These are phyloP conservation scores for Erpobdella octoculata DNA, from an alignment of 2,888 invertebrate genomes.

Conservation along the genomic window DNA sequence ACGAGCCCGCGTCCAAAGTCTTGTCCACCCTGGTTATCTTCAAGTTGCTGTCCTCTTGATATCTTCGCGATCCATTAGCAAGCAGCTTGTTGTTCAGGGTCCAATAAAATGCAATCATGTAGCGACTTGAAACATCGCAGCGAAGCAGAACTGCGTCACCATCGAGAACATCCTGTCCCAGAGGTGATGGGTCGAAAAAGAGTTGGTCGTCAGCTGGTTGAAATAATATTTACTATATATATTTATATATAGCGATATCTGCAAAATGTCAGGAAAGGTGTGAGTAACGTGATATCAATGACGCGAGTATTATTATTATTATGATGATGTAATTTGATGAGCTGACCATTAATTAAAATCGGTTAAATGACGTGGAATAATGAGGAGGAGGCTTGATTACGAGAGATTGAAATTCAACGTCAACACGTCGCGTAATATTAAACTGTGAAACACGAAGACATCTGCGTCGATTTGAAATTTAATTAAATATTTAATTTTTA, in stretches of 20 bases:
- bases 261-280: background rate
- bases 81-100: constrained; percentile 43
- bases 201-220: constrained; percentile 42
- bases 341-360: background rate
- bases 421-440: too few relatives aligned
- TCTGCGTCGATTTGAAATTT: too few relatives aligned
- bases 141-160: constrained; percentile 42
- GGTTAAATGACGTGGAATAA: background rate
- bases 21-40: constrained; percentile 58
- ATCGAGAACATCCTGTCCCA: constrained; percentile 46
- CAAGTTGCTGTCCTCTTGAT: constrained; percentile 52
- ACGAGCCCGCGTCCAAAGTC: constrained; percentile 58
- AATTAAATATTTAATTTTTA: too few relatives aligned
- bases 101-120: constrained; percentile 52
- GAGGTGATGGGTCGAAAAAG: constrained; percentile 52
- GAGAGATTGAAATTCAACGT: background rate
- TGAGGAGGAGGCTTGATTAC: background rate
- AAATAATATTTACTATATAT: background rate
- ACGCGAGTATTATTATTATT: background rate
- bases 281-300: background rate
- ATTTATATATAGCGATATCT: background rate
- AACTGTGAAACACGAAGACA: too few relatives aligned
- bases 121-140: constrained; percentile 48
- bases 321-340: background rate
- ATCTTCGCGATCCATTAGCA: background rate